Evolutionary conservation across 1,140 invertebrate species (phyloP).

Genomic region (Trachelipus rathkii): DNA sequence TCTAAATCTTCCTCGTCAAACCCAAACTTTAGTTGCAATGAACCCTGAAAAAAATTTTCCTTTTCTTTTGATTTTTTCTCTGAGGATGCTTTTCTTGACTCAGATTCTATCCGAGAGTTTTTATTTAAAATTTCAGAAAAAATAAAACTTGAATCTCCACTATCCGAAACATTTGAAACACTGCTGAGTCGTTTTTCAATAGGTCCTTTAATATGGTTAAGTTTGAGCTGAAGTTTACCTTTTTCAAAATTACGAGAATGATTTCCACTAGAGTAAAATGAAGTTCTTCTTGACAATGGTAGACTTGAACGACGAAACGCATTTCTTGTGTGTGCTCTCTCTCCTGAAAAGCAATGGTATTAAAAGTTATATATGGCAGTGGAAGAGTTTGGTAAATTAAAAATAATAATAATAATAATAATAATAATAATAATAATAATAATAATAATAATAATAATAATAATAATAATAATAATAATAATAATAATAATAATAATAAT

Average conservation of each 20-base stretch:
- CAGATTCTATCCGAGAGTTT: background rate
- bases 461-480: too few relatives aligned
- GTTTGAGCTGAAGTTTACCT: background rate
- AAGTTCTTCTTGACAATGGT: background rate
- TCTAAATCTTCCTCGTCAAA: background rate
- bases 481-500: too few relatives aligned
- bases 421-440: too few relatives aligned
- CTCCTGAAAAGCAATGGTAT: too few relatives aligned
- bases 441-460: too few relatives aligned
- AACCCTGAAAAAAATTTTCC: background rate
- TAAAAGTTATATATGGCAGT: too few relatives aligned
- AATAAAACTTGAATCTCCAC: background rate
- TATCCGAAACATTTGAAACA: background rate
- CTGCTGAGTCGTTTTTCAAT: background rate
- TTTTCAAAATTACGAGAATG: background rate
- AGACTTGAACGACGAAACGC: background rate
- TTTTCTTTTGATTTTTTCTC: background rate
- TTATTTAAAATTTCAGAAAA: background rate
- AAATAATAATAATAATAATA: too few relatives aligned
- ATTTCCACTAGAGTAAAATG: background rate
- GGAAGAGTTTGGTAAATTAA: too few relatives aligned
- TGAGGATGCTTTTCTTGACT: too few relatives aligned
- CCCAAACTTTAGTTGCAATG: background rate
- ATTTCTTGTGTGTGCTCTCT: too few relatives aligned
- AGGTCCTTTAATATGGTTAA: background rate